Percentiles rank a stretch among this genome's conserved stretches.
phyloP scores from a whole-genome alignment of 2,113 vertebrate genomes.

The Tachysurus vachellii region DNA sequence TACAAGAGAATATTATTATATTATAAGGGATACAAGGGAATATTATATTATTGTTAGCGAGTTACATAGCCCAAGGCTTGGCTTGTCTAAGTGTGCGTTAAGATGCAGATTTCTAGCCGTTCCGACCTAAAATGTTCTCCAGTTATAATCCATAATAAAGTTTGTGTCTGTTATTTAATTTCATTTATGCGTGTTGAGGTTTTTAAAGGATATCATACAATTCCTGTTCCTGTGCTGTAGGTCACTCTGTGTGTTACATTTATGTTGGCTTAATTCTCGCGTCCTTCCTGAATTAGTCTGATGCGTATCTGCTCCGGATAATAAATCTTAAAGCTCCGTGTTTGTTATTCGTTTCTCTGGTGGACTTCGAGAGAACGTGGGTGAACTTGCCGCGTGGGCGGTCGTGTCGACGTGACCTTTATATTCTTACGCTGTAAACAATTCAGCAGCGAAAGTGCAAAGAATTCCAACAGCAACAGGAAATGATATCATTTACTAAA shows the following conservation, averaged over 20 bases:
- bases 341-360: slow-evolving; percentile 20
- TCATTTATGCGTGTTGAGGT: background rate
- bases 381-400: slow-evolving; percentile 1
- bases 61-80: background rate
- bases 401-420: background rate
- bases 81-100: background rate
- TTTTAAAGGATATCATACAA: background rate
- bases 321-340: background rate
- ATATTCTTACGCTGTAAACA: background rate
- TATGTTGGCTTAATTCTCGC: background rate
- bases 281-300: background rate
- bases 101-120: background rate
- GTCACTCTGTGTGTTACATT: background rate
- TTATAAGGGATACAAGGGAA: background rate
- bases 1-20: background rate
- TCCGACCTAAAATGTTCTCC: no score
- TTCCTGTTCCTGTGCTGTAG: background rate
- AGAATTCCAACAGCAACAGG: slow-evolving; percentile 1
- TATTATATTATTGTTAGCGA: background rate
- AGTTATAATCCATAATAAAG: background rate
- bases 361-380: background rate
- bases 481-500: background rate
- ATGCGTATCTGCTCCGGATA: background rate
- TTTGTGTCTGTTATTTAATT: background rate
- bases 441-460: background rate